Conservation (phyloP, 2,797 vertebrate genomes). For the Sylvia borin region DNA sequence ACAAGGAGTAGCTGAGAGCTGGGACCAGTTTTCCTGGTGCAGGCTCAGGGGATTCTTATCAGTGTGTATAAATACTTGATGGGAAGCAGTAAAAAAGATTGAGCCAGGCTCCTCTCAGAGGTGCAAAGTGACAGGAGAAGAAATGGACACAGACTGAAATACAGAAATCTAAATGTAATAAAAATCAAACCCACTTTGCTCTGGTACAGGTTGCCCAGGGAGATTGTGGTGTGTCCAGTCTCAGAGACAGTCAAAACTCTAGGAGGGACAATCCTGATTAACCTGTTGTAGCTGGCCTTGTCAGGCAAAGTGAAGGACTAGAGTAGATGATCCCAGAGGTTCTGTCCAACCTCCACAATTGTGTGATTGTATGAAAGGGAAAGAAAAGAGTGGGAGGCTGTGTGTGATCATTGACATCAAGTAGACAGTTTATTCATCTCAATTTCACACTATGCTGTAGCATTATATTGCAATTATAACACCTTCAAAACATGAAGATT, state of each 20-base stretch:
- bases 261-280: not conserved
- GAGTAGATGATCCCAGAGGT: not conserved
- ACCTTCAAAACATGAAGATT: not conserved
- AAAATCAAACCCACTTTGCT: not conserved
- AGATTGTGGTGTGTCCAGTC: not conserved
- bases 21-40: not conserved
- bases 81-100: not conserved
- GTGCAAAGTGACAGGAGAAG: not conserved
- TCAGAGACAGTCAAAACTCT: not conserved
- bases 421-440: not conserved
- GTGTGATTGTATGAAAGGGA: not conserved
- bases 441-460: not conserved
- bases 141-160: not conserved
- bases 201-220: not conserved
- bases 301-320: not conserved
- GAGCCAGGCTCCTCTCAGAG: not conserved
- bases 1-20: not conserved
- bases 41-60: not conserved
- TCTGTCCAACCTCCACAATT: not conserved
- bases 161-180: not conserved
- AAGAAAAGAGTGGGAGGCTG: not conserved
- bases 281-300: not conserved
- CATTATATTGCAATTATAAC: not conserved
- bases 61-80: not conserved
- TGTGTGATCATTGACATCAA: not conserved